Conservation (phyloP, 1,140 invertebrate species). For the Dreissena rostriformis region DNA sequence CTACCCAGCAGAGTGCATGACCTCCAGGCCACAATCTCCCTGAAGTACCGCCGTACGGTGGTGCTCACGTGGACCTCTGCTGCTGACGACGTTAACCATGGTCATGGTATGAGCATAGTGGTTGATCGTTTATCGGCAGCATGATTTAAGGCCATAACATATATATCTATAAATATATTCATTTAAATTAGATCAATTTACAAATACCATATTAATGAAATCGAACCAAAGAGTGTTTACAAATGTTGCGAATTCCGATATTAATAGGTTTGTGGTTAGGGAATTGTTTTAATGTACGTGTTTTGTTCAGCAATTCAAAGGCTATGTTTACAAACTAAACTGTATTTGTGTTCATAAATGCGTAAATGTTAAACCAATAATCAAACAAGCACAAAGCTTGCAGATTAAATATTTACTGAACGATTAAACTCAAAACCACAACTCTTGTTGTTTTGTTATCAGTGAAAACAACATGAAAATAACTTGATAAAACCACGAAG, state of each 20-base stretch:
- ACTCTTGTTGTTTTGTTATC: too few relatives aligned
- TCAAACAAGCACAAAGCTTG: too few relatives aligned
- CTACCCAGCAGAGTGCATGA: slow-evolving; percentile 78
- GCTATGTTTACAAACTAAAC: too few relatives aligned
- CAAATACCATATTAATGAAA: background rate
- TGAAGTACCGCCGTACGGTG: slow-evolving; percentile 64
- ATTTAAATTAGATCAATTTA: background rate
- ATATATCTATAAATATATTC: background rate
- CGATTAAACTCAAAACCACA: too few relatives aligned
- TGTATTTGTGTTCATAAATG: too few relatives aligned
- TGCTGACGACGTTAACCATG: slow-evolving; percentile 67
- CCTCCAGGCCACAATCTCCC: slow-evolving; percentile 68
- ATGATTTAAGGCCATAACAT: background rate
- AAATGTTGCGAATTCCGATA: background rate
- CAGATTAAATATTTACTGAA: too few relatives aligned
- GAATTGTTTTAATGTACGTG: too few relatives aligned
- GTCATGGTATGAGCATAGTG: slow-evolving; percentile 58
- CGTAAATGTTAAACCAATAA: too few relatives aligned
- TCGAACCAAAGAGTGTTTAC: background rate
- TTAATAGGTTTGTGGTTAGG: background rate
- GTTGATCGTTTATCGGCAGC: background rate
- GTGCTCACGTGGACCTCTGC: slow-evolving; percentile 66
- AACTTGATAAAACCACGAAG: too few relatives aligned
- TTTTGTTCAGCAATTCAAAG: too few relatives aligned
- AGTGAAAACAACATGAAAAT: too few relatives aligned